Evolutionary conservation across 2,113 vertebrate genomes (phyloP), one percentile per base, ranked within the genome.

Genomic region (Plectropomus leopardus): DNA sequence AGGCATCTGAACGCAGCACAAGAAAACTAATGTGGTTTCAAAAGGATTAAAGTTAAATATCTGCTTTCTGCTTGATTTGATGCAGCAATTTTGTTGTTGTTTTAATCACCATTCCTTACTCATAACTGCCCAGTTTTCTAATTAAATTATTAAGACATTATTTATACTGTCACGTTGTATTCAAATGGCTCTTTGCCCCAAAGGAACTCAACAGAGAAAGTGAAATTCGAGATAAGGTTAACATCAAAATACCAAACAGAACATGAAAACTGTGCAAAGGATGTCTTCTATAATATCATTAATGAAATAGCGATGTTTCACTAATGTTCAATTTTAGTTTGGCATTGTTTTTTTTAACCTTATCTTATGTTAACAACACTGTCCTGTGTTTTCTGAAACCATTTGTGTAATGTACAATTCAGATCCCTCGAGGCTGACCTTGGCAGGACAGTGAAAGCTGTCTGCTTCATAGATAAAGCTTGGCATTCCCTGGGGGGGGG

Each of bases 341-440:
- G 30, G 3, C 19, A 6, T 15, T 42, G 11, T 26, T 32, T 21
- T n/a, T 47, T 48, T 11, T 19, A 4, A 6, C 67, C 16, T 21
- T 9, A n/a, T 50, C 24, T 30, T 9, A 51, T 72, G 66, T 7
- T 51, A 58, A 50, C 8, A 34, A 51, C 44, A 66, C 16, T 30
- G 28, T 57, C 7, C 42, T 34, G 51, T 60, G 19, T 42, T 55
- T 55, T 48, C 28, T 24, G 53, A 26, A 57, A 42, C 23, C 42
- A 21, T 40, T 61, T 58, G 17, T 9, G 15, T 70, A 57, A 48
- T 64, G 58, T 71, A 53, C 40, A 30, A 36, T 44, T 82, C 44
- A 76, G 69, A 71, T 72, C 74, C 58, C 59, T 75, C 14, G 10
- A 44, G 59, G 66, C 36, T 64, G 87, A 90, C 86, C 86, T 88